Evolutionary conservation across 1,140 invertebrate genomes (phyloP).

Genomic region (Helicorthomorpha holstii): DNA sequence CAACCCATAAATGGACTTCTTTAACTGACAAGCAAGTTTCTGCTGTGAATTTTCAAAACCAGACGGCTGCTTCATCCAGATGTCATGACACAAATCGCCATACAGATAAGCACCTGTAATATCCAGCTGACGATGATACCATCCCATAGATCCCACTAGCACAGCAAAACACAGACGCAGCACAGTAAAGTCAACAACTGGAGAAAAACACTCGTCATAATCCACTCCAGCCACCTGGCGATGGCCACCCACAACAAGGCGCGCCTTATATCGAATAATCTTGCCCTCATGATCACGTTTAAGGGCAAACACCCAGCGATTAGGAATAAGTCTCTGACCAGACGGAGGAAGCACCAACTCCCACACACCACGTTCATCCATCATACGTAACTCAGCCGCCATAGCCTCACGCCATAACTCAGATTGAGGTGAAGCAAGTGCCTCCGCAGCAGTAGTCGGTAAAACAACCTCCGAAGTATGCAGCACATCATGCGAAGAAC

Average conservation of each 20-base stretch:
- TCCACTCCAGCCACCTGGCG: neutral
- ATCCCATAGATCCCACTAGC: neutral
- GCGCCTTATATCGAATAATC: neutral
- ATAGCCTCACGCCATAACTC: neutral
- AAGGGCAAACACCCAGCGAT: neutral
- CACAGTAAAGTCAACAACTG: neutral
- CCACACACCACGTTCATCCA: neutral
- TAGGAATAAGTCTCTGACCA: neutral
- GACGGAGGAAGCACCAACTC: neutral
- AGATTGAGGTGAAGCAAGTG: neutral
- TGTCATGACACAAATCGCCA: neutral
- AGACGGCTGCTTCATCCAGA: neutral
- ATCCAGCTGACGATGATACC: neutral
- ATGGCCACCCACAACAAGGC: neutral
- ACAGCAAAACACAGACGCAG: neutral
- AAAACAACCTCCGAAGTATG: neutral
- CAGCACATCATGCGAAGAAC: too few species aligned
- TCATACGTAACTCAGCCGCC: neutral
- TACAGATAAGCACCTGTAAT: neutral
- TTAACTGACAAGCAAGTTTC: neutral
- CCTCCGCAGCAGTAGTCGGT: neutral
- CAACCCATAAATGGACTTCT: neutral
- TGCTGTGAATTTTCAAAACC: neutral
- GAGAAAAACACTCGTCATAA: neutral
- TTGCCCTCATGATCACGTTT: neutral